phyloP scores from a whole-genome alignment of 2,113 vertebrate species.

The Zingel zingel region DNA sequence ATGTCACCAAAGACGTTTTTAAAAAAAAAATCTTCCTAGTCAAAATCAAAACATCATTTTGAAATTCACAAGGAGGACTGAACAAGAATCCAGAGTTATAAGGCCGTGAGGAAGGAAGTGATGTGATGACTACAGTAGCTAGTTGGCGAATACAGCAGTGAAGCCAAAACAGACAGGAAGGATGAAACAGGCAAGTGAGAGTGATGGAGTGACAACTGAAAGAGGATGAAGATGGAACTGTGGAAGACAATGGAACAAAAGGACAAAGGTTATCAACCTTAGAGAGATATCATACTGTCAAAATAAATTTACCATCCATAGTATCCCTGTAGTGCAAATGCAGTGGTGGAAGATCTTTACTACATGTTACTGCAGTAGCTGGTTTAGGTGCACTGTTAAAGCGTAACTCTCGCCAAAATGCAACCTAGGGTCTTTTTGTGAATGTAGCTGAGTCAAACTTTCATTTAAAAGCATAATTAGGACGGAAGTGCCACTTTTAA shows the following conservation, averaged over 20 bases:
- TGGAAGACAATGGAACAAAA: slow-evolving; percentile 1
- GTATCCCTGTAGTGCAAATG: background rate
- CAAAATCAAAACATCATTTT: slow-evolving; percentile 47
- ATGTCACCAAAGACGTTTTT: slow-evolving; percentile 23
- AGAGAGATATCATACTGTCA: slow-evolving; percentile 12
- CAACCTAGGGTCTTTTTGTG: no score
- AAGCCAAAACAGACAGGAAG: slow-evolving; percentile 26
- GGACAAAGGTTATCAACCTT: slow-evolving; percentile 23
- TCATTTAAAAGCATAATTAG: no score
- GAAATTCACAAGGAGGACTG: slow-evolving; percentile 36
- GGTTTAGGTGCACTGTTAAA: background rate
- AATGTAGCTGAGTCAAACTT: no score
- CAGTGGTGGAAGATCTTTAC: background rate
- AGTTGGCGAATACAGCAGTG: background rate
- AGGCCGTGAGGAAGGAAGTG: slow-evolving; percentile 26
- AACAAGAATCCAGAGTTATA: slow-evolving; percentile 1
- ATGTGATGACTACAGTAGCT: slow-evolving; percentile 10
- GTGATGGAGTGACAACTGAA: slow-evolving; percentile 41
- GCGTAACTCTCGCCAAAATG: no score
- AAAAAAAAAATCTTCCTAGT: background rate
- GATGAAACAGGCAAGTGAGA: slow-evolving; percentile 36
- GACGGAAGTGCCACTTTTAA: no score
- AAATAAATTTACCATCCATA: slow-evolving; percentile 1
- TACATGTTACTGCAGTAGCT: background rate
- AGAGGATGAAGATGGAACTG: slow-evolving; percentile 30